These are phyloP conservation scores for Nephrotoma appendiculata DNA, from an alignment of 2,888 invertebrate genomes.

Conservation along the genomic window DNA sequence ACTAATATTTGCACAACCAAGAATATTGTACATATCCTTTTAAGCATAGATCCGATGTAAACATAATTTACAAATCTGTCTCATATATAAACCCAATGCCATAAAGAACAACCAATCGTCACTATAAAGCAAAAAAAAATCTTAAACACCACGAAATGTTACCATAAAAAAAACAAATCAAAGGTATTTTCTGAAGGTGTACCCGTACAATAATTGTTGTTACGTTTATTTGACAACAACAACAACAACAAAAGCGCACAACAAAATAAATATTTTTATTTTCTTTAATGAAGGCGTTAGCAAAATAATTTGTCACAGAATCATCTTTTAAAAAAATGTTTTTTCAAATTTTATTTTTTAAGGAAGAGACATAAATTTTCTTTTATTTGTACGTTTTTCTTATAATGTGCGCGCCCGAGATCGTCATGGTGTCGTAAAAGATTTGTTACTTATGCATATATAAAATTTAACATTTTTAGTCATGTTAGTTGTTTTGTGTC, in stretches of 20 bases:
- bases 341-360: not conserved
- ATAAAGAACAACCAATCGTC: too few relatives aligned
- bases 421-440: not conserved
- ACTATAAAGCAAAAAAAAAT: not conserved
- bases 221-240: not conserved
- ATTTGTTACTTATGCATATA: not conserved
- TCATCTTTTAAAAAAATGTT: not conserved
- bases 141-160: not conserved
- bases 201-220: not conserved
- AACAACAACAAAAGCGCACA: not conserved
- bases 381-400: not conserved
- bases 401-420: not conserved
- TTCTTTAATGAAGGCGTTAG: not conserved
- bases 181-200: not conserved
- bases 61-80: too few relatives aligned
- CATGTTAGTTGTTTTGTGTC: not conserved
- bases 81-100: too few relatives aligned
- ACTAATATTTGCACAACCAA: too few relatives aligned
- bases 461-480: not conserved
- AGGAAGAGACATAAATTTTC: not conserved
- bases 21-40: too few relatives aligned
- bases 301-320: not conserved
- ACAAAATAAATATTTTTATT: not conserved
- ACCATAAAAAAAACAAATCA: not conserved
- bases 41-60: too few relatives aligned